Percentiles rank a stretch among this genome's conserved stretches.
Conservation (phyloP, 2,797 vertebrate genomes). For the Cossypha niveicapilla region DNA sequence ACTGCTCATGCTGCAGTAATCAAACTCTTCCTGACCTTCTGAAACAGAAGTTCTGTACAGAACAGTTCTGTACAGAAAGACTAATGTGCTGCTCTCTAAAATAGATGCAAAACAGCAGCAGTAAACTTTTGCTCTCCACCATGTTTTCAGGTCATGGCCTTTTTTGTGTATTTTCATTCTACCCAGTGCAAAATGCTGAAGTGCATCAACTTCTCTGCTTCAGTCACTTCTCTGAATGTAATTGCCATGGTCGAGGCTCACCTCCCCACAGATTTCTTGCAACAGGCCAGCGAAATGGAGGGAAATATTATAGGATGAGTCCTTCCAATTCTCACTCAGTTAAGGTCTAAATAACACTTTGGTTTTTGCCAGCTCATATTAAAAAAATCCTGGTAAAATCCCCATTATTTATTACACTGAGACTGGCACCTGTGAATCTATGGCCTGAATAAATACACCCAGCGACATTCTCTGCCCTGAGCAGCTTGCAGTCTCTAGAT, state of each 20-base stretch:
- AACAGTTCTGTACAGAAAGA: not conserved
- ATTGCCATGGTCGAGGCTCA: rapidly evolving
- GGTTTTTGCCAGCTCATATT: not conserved
- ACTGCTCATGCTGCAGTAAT: not conserved
- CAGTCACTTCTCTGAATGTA: not conserved
- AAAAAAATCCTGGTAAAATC: not conserved
- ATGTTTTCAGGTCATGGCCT: not conserved
- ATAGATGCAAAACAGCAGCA: not conserved
- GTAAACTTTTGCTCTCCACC: not conserved
- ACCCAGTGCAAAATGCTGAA: not conserved
- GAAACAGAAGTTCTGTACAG: not conserved
- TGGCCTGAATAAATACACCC: not conserved
- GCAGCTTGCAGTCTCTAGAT: not conserved
- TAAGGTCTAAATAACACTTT: not conserved
- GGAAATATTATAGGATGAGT: not conserved
- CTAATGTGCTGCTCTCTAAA: not conserved
- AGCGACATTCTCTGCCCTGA: not conserved
- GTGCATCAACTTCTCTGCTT: not conserved
- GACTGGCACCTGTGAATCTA: not conserved
- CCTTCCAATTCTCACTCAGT: not conserved
- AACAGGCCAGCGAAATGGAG: not conserved
- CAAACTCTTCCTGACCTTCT: not conserved
- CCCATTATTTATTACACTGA: not conserved
- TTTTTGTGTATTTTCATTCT: not conserved
- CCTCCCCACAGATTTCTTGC: not conserved